Percentiles rank a stretch among this genome's conserved stretches.
Evolutionary conservation across 2,797 vertebrate genomes (phyloP).

Genomic region (Notolabrus celidotus): DNA sequence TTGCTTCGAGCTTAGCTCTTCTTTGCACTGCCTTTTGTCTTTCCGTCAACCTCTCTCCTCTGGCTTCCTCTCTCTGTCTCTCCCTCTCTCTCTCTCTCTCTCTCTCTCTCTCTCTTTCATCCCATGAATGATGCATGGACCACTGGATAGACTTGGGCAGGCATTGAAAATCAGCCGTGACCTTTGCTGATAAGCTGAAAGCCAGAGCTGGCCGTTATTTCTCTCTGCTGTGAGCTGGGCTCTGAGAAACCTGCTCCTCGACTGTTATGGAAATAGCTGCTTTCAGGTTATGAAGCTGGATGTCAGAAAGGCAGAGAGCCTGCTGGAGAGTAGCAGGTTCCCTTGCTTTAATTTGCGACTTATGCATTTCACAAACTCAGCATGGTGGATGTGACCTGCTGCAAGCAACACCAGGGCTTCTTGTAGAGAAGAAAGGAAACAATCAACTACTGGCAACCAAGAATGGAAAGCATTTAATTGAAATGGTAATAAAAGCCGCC

Average conservation of each 20-base stretch:
- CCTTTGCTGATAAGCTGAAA: constrained; percentile 44
- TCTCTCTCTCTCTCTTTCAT: background rate
- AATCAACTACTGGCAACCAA: too few relatives aligned
- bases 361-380: background rate
- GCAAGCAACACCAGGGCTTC: background rate
- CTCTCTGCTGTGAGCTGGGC: background rate
- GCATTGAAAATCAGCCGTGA: constrained; percentile 50
- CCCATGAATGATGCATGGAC: constrained; percentile 39
- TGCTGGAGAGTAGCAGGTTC: too few relatives aligned
- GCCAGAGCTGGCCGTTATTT: constrained; percentile 3
- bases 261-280: constrained; percentile 39
- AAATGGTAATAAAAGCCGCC: background rate
- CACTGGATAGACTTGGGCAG: constrained; percentile 2
- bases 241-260: constrained; percentile 9
- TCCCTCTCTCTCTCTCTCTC: background rate
- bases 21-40: constrained; percentile 18
- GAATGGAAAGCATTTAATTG: background rate
- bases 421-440: background rate
- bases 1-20: constrained; percentile 1
- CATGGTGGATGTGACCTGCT: background rate
- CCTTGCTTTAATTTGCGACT: background rate
- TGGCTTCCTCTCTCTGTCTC: too few relatives aligned
- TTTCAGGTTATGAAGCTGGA: background rate
- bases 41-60: background rate
- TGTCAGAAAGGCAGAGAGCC: too few relatives aligned